Evolutionary conservation across 2,888 invertebrate genomes (phyloP), one percentile per base, ranked within the genome.

Genomic region (Neuroscelio doddi): DNA sequence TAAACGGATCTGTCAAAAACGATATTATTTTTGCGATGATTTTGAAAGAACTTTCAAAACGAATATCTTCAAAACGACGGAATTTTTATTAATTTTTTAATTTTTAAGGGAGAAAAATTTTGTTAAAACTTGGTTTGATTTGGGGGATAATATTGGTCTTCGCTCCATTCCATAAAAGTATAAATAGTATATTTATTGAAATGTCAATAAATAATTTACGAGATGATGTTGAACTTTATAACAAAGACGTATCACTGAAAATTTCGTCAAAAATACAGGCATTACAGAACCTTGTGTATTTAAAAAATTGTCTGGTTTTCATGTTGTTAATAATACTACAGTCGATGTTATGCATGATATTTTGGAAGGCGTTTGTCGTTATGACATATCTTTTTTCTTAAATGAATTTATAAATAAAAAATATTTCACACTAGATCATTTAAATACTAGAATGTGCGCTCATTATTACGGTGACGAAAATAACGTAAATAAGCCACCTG

Each of bases 281-380:
- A 55, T 71, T 4, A 53, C 38, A 24, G 56, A 62, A 38, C 8
- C 10, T n/a, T 64, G 66, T 41, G 36, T 58, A 5, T 62, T 68
- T 12, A 21, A 66, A 29, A 9, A 38, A 4, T 34, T 70, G 3
- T 17, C 8, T 39, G 47, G 32, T 30, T 72, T 70, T 39, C 63
- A 68, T 29, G 49, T 59, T 1, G 56, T 45, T 1, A 30, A 63
- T 21, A 69, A 72, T 53, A 14, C 44, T 5, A 29, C 42, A 14
- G 66, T 71, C 0, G 70, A 71, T 34, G 38, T 56, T 1, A 57
- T 68, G 56, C 73, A 73, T 34, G 70, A 70, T 42, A 9, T 62
- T 1, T 17, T 68, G 7, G 67, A 68, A 36, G 69, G 70, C 0
- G 27, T 65, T 12, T 59, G 59, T 39, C 50, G 56, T 14, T 71